Evolutionary conservation across 2,113 vertebrate species (phyloP).

Genomic region (Pantherophis guttatus): DNA sequence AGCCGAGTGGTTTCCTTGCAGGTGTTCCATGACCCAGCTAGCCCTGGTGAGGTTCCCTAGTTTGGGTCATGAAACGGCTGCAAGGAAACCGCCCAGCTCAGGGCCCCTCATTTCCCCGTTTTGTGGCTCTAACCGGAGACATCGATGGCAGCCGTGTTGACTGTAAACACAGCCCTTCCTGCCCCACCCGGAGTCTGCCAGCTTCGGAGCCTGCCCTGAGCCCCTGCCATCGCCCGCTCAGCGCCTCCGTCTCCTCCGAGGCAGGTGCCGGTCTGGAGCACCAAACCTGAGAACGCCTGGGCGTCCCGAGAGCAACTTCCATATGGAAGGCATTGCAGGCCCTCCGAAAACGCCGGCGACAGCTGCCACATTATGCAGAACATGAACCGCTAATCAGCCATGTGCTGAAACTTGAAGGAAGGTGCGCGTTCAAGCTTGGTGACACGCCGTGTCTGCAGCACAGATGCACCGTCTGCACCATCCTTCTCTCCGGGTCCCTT

Average conservation of each 20-base stretch:
- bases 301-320: constrained; percentile 55
- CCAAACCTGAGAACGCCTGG: constrained; percentile 57
- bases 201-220: constrained; percentile 46
- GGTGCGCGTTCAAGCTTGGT: constrained; percentile 42
- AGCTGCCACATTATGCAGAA: constrained; percentile 57
- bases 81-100: background rate
- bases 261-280: constrained; percentile 52
- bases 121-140: constrained; percentile 12
- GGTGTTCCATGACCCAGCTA: no score
- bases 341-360: constrained; percentile 55
- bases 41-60: background rate
- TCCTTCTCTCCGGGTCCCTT: background rate
- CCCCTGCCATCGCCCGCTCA: constrained; percentile 62
- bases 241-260: constrained; percentile 63
- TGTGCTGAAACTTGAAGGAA: constrained; percentile 58
- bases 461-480: constrained; percentile 52
- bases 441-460: background rate
- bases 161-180: constrained; percentile 28
- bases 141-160: constrained; percentile 53
- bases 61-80: background rate
- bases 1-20: no score
- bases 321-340: constrained; percentile 49
- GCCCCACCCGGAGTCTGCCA: constrained; percentile 55
- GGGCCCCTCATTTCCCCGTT: background rate
- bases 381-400: constrained; percentile 48